These are phyloP conservation scores for Pelosia muscerda DNA, from an alignment of 2,888 invertebrate species.

Conservation along the genomic window DNA sequence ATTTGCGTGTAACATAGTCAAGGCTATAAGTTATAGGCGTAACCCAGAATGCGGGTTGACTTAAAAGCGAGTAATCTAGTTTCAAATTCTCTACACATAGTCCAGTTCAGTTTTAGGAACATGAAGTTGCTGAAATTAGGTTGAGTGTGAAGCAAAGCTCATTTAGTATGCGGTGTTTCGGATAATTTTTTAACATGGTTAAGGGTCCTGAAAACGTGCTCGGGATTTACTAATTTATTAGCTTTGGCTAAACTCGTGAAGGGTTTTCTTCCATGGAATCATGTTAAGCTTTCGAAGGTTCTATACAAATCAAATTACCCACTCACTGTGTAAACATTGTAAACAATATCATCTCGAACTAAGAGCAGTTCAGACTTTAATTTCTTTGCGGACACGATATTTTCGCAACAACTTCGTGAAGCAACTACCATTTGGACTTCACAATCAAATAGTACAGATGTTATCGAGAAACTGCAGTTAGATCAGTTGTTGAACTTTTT, in stretches of 20 bases:
- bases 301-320: too few species aligned
- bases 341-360: too few species aligned
- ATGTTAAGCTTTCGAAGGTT: not conserved
- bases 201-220: not conserved
- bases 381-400: too few species aligned
- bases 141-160: not conserved
- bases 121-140: not conserved
- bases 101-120: not conserved
- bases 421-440: too few species aligned
- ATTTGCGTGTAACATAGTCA: not conserved
- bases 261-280: not conserved
- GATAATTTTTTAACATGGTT: not conserved
- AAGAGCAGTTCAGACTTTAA: too few species aligned
- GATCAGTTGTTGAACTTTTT: too few species aligned
- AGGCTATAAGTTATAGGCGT: not conserved
- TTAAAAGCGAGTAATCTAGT: not conserved
- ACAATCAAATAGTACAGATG: too few species aligned
- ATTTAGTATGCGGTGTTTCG: not conserved
- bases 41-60: slow-evolving; percentile 1
- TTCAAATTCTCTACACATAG: not conserved
- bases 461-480: too few species aligned
- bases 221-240: not conserved
- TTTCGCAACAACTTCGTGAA: too few species aligned
- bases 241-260: not conserved
- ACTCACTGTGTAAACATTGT: too few species aligned